phyloP scores from a whole-genome alignment of 2,113 vertebrate genomes.

The Rhinolophus ferrumequinum region DNA sequence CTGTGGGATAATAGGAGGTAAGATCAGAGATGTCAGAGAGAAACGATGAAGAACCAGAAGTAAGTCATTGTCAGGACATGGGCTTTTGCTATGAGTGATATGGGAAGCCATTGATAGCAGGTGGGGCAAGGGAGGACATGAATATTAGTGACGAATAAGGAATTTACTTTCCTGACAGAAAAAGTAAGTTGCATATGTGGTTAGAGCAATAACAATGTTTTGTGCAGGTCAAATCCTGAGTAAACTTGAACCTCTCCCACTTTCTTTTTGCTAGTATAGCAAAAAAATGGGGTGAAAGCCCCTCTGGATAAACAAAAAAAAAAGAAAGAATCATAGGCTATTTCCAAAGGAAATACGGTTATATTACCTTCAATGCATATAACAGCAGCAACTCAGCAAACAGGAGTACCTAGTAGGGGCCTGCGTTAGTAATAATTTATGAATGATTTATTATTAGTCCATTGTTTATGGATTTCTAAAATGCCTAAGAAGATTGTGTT shows the following conservation, averaged over 20 bases:
- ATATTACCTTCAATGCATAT: neutral
- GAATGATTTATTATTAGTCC: constrained; percentile 32
- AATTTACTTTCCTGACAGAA: constrained; percentile 11
- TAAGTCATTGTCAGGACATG: neutral
- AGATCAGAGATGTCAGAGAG: neutral
- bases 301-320: neutral
- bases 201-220: constrained; percentile 1
- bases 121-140: neutral
- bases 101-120: neutral
- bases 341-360: constrained; percentile 25
- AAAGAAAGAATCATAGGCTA: constrained; percentile 10
- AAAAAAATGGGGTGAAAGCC: neutral
- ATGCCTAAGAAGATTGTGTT: constrained; percentile 27
- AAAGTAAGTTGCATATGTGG: neutral
- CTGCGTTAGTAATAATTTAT: constrained; percentile 21
- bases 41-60: neutral
- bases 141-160: constrained; percentile 34
- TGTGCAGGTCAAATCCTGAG: neutral
- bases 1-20: neutral
- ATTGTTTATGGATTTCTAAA: constrained; percentile 25
- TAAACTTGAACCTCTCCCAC: constrained; percentile 17
- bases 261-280: constrained; percentile 1
- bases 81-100: neutral
- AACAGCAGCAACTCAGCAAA: neutral
- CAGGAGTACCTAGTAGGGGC: neutral